Conservation (phyloP, 2,888 invertebrate genomes). For the Nomada ferruginata region DNA sequence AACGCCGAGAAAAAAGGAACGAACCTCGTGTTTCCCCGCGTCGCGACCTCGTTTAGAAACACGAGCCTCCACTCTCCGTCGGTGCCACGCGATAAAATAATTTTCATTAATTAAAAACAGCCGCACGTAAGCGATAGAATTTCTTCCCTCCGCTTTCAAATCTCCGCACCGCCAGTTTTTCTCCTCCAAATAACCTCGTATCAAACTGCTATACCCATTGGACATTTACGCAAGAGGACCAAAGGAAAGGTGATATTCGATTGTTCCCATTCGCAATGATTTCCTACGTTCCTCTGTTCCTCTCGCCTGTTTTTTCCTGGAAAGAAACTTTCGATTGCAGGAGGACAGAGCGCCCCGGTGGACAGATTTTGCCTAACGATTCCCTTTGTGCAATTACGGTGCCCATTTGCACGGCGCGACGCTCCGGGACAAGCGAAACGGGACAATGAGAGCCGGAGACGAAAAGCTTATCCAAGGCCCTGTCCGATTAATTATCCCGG, state of each 20-base stretch:
- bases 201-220: neutral
- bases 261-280: neutral
- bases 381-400: slow-evolving; percentile 70
- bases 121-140: neutral
- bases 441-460: slow-evolving; percentile 59
- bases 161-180: neutral
- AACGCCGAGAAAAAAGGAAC: neutral
- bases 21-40: neutral
- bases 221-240: too few relatives aligned
- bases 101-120: slow-evolving; percentile 43
- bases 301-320: neutral
- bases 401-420: slow-evolving; percentile 45
- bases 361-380: slow-evolving; percentile 64
- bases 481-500: slow-evolving; percentile 69
- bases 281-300: neutral
- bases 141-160: neutral
- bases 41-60: slow-evolving; percentile 32
- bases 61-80: neutral
- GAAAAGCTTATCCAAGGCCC: slow-evolving; percentile 53
- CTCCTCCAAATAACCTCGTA: too few relatives aligned
- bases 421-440: slow-evolving; percentile 48
- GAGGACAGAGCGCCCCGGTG: slow-evolving; percentile 17
- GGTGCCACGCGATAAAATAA: slow-evolving; percentile 39
- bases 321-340: slow-evolving; percentile 44
- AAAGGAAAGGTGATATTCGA: neutral